Conservation (phyloP, 2,797 vertebrate genomes). For the Muscicapa comitata region DNA sequence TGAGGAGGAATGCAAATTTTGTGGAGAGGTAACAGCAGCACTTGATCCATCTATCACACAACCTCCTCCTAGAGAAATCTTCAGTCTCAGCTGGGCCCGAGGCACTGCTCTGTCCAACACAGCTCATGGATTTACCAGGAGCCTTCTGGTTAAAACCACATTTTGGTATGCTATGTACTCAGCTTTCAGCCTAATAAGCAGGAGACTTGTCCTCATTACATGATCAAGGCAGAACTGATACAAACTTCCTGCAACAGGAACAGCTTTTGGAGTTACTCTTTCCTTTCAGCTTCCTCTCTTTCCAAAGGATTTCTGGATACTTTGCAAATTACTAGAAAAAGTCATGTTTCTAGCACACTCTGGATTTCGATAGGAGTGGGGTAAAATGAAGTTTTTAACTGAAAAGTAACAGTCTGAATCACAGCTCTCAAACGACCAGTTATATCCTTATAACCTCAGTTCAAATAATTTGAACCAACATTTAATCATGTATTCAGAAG, state of each 20-base stretch:
- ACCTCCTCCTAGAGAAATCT: background rate
- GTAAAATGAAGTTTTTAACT: background rate
- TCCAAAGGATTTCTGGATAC: background rate
- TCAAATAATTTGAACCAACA: background rate
- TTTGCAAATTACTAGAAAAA: background rate
- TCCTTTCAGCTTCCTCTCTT: background rate
- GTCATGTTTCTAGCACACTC: background rate
- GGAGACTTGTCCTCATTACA: background rate
- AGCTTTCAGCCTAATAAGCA: background rate
- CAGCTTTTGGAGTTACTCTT: background rate
- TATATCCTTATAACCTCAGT: background rate
- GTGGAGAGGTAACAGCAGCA: background rate
- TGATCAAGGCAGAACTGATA: background rate
- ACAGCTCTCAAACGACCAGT: background rate
- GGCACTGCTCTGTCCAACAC: background rate
- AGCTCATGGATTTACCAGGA: background rate
- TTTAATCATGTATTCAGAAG: background rate
- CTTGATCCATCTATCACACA: background rate
- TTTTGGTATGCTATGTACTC: background rate
- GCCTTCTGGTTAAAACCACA: background rate
- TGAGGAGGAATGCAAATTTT: background rate
- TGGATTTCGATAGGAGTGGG: background rate
- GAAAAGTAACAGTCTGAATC: background rate
- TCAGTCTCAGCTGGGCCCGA: background rate
- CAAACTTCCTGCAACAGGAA: background rate